Evolutionary conservation across 2,113 vertebrate species (phyloP).

Genomic region (Silurus asotus): DNA sequence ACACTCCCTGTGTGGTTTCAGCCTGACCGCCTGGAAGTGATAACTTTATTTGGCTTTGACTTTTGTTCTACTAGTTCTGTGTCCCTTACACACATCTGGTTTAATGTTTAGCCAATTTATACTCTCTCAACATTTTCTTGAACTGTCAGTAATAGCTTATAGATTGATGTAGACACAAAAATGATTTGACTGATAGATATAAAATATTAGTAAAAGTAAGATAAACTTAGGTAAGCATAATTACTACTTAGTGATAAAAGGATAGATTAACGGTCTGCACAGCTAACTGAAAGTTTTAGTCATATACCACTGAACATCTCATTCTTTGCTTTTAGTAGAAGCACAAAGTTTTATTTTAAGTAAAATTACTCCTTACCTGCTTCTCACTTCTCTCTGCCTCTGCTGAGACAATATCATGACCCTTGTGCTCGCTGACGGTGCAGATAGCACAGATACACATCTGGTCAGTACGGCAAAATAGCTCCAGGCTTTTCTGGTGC

Average conservation of each 20-base stretch:
- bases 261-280: background rate
- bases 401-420: conserved; percentile 77
- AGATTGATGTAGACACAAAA: conserved; percentile 25
- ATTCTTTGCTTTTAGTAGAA: background rate
- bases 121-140: background rate
- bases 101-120: conserved; percentile 2
- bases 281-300: background rate
- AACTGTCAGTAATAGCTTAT: conserved; percentile 6
- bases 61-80: background rate
- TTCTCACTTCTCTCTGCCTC: conserved; percentile 78
- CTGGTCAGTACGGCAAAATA: conserved; percentile 75
- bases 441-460: conserved; percentile 75
- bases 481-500: conserved; percentile 79
- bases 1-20: conserved; percentile 38
- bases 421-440: conserved; percentile 78
- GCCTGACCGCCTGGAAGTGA: conserved; percentile 18
- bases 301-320: background rate
- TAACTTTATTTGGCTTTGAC: conserved; percentile 17
- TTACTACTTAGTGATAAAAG: background rate
- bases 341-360: background rate
- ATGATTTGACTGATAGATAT: conserved; percentile 19
- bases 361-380: conserved; percentile 66
- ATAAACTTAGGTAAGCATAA: background rate
- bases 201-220: background rate
- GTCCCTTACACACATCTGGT: background rate